A percentile compares a stretch with the other conserved stretches of the same genome.
Evolutionary conservation across 1,140 invertebrate genomes (phyloP).

Genomic region (Caenorhabditis brenneri): DNA sequence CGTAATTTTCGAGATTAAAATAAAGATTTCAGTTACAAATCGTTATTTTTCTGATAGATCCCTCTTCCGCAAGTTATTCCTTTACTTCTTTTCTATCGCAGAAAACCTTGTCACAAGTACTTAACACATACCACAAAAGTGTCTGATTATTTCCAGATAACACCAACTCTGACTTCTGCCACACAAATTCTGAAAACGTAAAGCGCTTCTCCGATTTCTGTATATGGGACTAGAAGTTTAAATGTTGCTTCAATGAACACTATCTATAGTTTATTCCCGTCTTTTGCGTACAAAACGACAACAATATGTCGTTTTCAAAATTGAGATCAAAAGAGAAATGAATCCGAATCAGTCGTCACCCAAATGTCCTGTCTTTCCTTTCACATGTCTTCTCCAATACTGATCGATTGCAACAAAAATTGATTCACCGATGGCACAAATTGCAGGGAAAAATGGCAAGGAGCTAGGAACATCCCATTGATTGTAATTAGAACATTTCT

Average conservation of each 20-base stretch:
- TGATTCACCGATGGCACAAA: conserved; percentile 49
- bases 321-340: neutral
- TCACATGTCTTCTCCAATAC: conserved; percentile 6
- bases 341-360: neutral
- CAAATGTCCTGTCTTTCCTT: conserved; percentile 36
- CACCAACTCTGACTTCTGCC: neutral
- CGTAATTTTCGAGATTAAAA: too few species aligned
- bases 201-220: too few species aligned
- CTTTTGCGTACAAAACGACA: neutral
- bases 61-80: neutral
- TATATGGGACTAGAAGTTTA: too few species aligned
- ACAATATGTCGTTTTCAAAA: neutral
- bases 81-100: neutral
- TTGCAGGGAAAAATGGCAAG: conserved; percentile 42
- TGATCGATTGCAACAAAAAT: conserved; percentile 45
- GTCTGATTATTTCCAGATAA: neutral
- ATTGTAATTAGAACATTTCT: neutral
- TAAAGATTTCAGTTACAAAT: too few species aligned
- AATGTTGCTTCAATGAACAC: neutral
- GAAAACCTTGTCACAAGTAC: neutral
- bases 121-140: neutral
- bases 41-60: neutral
- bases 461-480: conserved; percentile 40
- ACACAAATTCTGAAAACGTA: neutral
- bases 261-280: neutral